Conservation (phyloP, 2,113 vertebrate species). For the Lasiurus cinereus region DNA sequence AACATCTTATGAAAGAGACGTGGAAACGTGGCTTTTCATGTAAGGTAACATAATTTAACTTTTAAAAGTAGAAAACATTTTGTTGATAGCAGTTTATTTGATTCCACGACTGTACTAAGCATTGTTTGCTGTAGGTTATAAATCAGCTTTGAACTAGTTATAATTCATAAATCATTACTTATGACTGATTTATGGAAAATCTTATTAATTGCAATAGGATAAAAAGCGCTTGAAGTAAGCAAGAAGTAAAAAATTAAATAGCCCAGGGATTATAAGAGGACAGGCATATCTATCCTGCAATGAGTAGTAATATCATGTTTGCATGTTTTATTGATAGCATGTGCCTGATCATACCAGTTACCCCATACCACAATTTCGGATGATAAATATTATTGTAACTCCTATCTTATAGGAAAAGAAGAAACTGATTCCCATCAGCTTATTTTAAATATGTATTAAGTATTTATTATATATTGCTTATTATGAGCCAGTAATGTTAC, state of each 20-base stretch:
- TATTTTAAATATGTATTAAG: not conserved
- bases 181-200: slow-evolving; percentile 84
- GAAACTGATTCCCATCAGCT: not conserved
- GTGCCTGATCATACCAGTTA: not conserved
- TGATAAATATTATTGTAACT: not conserved
- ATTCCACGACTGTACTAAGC: slow-evolving; percentile 74
- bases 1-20: slow-evolving; percentile 70
- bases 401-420: not conserved
- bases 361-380: not conserved
- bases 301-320: not conserved
- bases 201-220: slow-evolving; percentile 83
- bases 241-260: slow-evolving; percentile 82
- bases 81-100: slow-evolving; percentile 79
- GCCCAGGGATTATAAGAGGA: not conserved
- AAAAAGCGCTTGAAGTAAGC: slow-evolving; percentile 81
- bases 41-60: slow-evolving; percentile 76
- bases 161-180: slow-evolving; percentile 86
- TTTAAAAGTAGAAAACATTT: slow-evolving; percentile 76
- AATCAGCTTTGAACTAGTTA: slow-evolving; percentile 81
- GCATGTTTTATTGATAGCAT: not conserved
- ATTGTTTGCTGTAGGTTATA: slow-evolving; percentile 79
- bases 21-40: slow-evolving; percentile 69
- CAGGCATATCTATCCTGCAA: not conserved
- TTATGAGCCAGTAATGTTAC: not conserved
- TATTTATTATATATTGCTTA: not conserved